phyloP scores from a whole-genome alignment of 2,888 invertebrate species.

The Lathronympha strigana region DNA sequence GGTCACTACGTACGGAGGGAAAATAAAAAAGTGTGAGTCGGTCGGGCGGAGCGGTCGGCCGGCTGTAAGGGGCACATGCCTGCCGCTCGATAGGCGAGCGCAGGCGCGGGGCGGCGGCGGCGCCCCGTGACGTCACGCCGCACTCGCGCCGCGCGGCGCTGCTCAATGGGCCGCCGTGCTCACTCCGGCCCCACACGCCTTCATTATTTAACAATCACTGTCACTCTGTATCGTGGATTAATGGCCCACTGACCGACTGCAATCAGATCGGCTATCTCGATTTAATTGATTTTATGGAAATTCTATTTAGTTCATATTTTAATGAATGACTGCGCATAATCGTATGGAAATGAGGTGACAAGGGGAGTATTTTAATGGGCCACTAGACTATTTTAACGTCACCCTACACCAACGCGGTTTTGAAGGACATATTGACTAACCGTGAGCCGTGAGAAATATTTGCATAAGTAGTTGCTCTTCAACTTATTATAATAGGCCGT shows the following conservation, averaged over 20 bases:
- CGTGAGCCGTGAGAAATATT: not conserved
- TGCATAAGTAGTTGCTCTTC: not conserved
- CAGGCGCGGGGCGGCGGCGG: slow-evolving; percentile 68
- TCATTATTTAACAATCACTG: slow-evolving; percentile 51
- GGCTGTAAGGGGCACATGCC: slow-evolving; percentile 79
- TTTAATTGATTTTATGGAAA: slow-evolving; percentile 31
- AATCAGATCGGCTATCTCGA: slow-evolving; percentile 26
- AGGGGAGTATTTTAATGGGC: slow-evolving; percentile 28
- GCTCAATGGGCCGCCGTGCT: slow-evolving; percentile 60
- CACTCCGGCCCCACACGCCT: slow-evolving; percentile 47
- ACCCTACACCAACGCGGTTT: not conserved
- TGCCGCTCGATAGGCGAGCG: slow-evolving; percentile 81
- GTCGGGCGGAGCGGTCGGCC: slow-evolving; percentile 74
- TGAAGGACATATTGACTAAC: slow-evolving; percentile 15
- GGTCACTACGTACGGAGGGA: slow-evolving; percentile 68
- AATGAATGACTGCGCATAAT: slow-evolving; percentile 35
- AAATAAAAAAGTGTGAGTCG: slow-evolving; percentile 77
- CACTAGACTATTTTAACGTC: slow-evolving; percentile 32
- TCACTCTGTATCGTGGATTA: slow-evolving; percentile 53
- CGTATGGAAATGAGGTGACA: slow-evolving; percentile 30
- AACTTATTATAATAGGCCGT: not conserved
- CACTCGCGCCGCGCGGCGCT: slow-evolving; percentile 63
- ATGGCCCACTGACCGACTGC: slow-evolving; percentile 45
- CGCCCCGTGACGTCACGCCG: slow-evolving; percentile 70
- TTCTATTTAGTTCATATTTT: slow-evolving; percentile 14